Evolutionary conservation across 2,113 vertebrate species (phyloP).

Genomic region (Beaufortia kweichowensis): DNA sequence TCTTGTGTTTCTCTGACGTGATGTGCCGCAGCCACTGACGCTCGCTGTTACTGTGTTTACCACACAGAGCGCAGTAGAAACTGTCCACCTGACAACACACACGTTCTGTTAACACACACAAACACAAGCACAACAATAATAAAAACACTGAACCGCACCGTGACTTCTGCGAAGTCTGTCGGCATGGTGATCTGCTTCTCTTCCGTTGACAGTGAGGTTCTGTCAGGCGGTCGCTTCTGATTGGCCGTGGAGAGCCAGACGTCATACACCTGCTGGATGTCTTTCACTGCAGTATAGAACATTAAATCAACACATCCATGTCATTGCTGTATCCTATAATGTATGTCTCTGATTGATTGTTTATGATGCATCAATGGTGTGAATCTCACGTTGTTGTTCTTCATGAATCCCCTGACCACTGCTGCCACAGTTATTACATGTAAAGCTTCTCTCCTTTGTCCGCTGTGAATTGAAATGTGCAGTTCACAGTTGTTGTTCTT

Average conservation of each 20-base stretch:
- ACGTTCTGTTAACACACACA: background rate
- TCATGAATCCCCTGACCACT: no score
- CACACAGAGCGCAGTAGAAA: constrained; percentile 90
- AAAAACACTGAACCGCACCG: constrained; percentile 69
- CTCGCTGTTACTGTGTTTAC: constrained; percentile 93
- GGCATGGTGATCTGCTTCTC: constrained; percentile 94
- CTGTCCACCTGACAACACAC: constrained; percentile 72
- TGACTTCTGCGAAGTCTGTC: constrained; percentile 87
- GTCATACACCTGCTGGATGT: constrained; percentile 94
- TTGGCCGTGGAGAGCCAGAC: constrained; percentile 82
- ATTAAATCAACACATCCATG: background rate
- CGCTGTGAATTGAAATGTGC: no score
- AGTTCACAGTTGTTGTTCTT: constrained; percentile 91
- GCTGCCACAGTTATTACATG: no score
- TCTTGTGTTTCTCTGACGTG: constrained; percentile 92
- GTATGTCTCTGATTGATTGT: no score
- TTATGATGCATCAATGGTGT: no score
- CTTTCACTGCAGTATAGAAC: constrained; percentile 72
- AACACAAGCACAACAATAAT: background rate
- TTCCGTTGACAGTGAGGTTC: constrained; percentile 70
- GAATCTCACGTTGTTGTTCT: no score
- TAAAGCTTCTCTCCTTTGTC: no score
- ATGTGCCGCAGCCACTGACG: constrained; percentile 97
- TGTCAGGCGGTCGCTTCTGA: constrained; percentile 77
- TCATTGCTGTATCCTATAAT: no score